A percentile compares a stretch with the other conserved stretches of the same genome.
Conservation (phyloP, 1,140 invertebrate genomes). For the Brachionus paranguensis region DNA sequence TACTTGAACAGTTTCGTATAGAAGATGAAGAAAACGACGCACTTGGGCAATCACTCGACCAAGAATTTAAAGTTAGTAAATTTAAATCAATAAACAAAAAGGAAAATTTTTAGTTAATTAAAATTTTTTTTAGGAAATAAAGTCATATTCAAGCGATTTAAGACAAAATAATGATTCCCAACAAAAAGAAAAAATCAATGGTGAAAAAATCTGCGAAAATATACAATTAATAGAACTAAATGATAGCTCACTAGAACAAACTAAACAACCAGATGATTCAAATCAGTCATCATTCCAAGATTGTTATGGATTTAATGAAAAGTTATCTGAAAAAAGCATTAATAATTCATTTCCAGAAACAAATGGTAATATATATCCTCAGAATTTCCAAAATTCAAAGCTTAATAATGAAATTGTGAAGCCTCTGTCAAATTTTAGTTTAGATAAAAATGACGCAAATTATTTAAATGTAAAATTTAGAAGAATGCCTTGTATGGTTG, state of each 20-base stretch:
- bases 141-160: not conserved
- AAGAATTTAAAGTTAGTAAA: no score
- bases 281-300: not conserved
- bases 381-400: not conserved
- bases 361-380: no score
- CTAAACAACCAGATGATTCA: not conserved
- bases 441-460: not conserved
- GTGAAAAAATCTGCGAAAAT: not conserved
- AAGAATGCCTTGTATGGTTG: not conserved
- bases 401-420: not conserved
- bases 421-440: not conserved
- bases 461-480: not conserved
- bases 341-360: not conserved
- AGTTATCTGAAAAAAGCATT: not conserved
- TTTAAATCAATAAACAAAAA: no score
- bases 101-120: no score
- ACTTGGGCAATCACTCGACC: not conserved
- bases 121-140: not conserved
- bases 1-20: not conserved
- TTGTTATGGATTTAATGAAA: not conserved
- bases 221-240: not conserved
- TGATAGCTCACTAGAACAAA: not conserved
- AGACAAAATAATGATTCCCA: not conserved
- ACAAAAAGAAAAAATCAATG: not conserved
- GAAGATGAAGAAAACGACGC: not conserved